Base-by-base conservation (phyloP, 1,140 invertebrate species). In the Ceratitis capitata region DNA sequence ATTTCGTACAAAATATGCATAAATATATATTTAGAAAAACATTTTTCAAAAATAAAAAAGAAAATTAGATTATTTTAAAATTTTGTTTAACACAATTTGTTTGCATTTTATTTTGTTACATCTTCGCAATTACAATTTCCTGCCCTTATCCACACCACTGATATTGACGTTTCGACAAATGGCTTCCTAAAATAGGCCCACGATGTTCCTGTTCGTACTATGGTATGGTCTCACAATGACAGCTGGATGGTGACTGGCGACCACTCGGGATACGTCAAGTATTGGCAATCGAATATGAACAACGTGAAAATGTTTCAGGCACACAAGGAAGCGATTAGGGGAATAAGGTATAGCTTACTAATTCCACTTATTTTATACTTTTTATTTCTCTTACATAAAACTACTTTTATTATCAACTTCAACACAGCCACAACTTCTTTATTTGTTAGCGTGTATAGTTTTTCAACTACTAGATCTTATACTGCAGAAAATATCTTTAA, bases 231-330 rank as follows among this genome's bases (percentile, higher is more conserved):
- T 51, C 97, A 99, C 92, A 99, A 98, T 91, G 98, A 99, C 93
- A 96, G 97, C 87, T 99, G 99, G 99, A 99, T 99, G 98, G 97
- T 99, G 58, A 99, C 99, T 0, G 99, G 97, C 14, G 99, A 99
- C 93, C 98, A 99, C 92, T 96, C 96, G 69, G 99, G 99, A 47
- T 99, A 98, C 92, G 98, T 99, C 61, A 99, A 99, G 91, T 99
- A 99, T 93, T 99, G 99, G 99, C 99, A 99, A 94, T 98, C 98
- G 87, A 99, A 99, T 93, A 99, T 99, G 99, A 99, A 99, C 94
- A 99, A 99, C 93, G 99, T 99, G 26, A 99, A 99, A 95, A 99
- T 99, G 98, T 99, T 98, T 94, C 98, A 99, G 94, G 99, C 98
- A 47, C 99, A 99, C 93, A 99, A 99, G 95, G 99, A 99, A 94